Conservation (phyloP, 2,888 invertebrate genomes). For the Sinohyriopsis cumingii region DNA sequence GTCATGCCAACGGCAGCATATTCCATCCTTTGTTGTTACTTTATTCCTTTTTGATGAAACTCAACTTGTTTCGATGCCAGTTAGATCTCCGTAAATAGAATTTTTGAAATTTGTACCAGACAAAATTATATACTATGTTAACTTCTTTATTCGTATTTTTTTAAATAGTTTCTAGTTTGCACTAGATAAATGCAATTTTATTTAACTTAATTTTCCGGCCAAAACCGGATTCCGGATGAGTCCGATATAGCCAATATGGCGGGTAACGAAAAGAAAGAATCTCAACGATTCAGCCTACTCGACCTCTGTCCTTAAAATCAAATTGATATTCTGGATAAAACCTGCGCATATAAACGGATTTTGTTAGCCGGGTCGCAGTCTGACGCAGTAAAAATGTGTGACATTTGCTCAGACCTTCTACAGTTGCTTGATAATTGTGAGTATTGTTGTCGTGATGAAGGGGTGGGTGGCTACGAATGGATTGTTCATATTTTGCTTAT, state of each 20-base stretch:
- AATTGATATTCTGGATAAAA: neutral
- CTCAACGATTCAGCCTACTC: slow-evolving; percentile 11
- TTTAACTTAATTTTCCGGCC: too few species aligned
- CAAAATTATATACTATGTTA: too few species aligned
- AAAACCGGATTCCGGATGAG: too few species aligned
- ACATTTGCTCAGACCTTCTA: slow-evolving; percentile 94
- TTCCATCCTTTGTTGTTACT: too few species aligned
- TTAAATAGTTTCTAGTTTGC: too few species aligned
- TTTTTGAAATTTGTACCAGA: too few species aligned
- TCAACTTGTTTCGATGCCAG: too few species aligned
- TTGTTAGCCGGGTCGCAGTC: neutral
- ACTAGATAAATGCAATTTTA: too few species aligned
- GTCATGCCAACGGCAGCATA: too few species aligned
- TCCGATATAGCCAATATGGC: slow-evolving; percentile 22
- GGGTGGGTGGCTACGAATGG: neutral
- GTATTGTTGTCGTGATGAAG: slow-evolving; percentile 64
- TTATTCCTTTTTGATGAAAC: too few species aligned
- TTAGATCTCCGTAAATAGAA: too few species aligned
- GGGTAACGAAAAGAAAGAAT: slow-evolving; percentile 19
- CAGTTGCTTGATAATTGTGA: slow-evolving; percentile 90
- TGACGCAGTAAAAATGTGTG: slow-evolving; percentile 80
- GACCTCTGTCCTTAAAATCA: neutral
- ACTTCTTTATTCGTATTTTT: too few species aligned
- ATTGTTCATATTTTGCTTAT: neutral
- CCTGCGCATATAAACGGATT: neutral